Evolutionary conservation across 2,888 invertebrate genomes (phyloP), one percentile per base, ranked within the genome.

Genomic region (Polylopha cassiicola): DNA sequence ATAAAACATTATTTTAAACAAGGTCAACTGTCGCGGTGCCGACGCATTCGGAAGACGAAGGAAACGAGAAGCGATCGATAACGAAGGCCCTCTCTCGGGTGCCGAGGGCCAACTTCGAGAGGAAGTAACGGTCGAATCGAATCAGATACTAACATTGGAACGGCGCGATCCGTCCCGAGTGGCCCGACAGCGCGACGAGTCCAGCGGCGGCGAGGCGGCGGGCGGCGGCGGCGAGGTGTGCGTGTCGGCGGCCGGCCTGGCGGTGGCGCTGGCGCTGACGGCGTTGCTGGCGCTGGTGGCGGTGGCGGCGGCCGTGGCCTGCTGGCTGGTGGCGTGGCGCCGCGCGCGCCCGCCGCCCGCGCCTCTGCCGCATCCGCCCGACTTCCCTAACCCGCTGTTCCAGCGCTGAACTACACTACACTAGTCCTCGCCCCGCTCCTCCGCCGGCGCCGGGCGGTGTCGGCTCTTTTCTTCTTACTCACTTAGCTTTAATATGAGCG

Each of bases 241-340:
- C 82, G 95, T 97, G 54, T 96, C 96, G 39, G 95, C 95, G 88
- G 93, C 96, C 58, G 95, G 96, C 48, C 91, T 97, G 65, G 95
- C 97, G 55, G 95, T 97, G 63, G 95, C 97, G 52, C 87, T 97
- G 62, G 93, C 96, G 48, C 92, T 97, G 69, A 97, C 97, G 51
- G 96, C 96, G 31, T 88, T 97, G 46, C 81, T 97, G 65, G 96
- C 97, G 42, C 87, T 97, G 49, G 96, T 97, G 43, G 96, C 97
- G 41, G 96, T 97, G 39, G 97, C 97, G 15, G 94, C 97, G 32
- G 96, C 96, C 39, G 96, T 97, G 42, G 96, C 95, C 47, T 97
- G 97, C 79, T 97, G 97, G 97, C 88, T 97, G 51, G 94, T 97
- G 90, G 97, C 97, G 57, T 96, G 96, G 86, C 86, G 96, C 53